phyloP scores from a whole-genome alignment of 2,113 vertebrate species.

The Narcine bancroftii region DNA sequence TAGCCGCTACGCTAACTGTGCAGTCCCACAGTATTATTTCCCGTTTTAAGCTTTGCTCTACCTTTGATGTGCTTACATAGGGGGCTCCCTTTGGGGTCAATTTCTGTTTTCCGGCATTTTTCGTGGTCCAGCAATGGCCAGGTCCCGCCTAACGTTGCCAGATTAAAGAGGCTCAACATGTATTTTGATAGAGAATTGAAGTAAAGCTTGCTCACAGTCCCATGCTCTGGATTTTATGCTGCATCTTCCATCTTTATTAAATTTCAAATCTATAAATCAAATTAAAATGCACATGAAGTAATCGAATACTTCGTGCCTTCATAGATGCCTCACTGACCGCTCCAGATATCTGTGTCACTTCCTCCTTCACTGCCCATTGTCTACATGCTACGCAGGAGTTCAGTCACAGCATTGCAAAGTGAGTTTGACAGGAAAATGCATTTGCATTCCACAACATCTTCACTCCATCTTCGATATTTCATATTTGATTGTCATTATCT shows the following conservation, averaged over 20 bases:
- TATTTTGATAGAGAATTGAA: neutral
- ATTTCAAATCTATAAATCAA: neutral
- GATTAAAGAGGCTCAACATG: too few species aligned
- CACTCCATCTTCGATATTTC: conserved; percentile 81
- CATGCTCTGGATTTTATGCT: neutral
- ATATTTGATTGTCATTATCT: conserved; percentile 82
- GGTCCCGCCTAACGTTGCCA: too few species aligned
- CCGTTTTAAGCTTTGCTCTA: too few species aligned
- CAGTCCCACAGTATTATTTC: too few species aligned
- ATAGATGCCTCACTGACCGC: neutral
- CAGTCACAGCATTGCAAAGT: neutral
- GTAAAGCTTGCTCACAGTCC: neutral
- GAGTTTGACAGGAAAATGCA: conserved; percentile 9
- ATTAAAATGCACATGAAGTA: neutral
- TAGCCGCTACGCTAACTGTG: too few species aligned
- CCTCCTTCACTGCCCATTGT: neutral
- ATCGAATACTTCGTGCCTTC: neutral
- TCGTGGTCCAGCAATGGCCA: too few species aligned
- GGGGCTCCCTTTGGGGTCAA: too few species aligned
- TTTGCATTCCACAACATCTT: conserved; percentile 36
- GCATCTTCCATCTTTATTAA: neutral
- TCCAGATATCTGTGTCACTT: neutral
- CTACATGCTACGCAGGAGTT: neutral
- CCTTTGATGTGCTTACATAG: too few species aligned
- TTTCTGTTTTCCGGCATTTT: too few species aligned